phyloP scores from a whole-genome alignment of 2,888 invertebrate species.

The Odontothrips loti region DNA sequence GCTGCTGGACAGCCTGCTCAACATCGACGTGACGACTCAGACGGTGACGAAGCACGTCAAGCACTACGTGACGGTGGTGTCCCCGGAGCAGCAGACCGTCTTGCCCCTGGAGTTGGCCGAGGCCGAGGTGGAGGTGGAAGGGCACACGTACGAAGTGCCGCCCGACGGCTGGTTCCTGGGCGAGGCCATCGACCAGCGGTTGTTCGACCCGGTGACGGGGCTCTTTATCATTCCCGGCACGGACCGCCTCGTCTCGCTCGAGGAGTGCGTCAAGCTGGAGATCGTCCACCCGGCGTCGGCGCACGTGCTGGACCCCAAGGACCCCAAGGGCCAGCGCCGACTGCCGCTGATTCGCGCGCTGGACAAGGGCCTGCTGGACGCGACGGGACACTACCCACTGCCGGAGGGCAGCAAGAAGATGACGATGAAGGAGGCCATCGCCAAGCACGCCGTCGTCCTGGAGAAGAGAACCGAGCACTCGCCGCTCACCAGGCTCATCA shows the following conservation, averaged over 20 bases:
- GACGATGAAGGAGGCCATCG: slow-evolving; percentile 71
- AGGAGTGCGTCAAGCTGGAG: slow-evolving; percentile 80
- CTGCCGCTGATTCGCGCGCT: slow-evolving; percentile 66
- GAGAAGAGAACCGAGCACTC: slow-evolving; percentile 50
- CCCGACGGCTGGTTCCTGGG: slow-evolving; percentile 76
- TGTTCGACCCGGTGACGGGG: slow-evolving; percentile 79
- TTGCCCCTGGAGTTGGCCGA: slow-evolving; percentile 49
- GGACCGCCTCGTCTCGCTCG: slow-evolving; percentile 75
- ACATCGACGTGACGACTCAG: slow-evolving; percentile 82
- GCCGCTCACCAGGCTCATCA: slow-evolving; percentile 39
- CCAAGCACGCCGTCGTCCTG: slow-evolving; percentile 59
- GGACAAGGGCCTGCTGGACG: slow-evolving; percentile 72
- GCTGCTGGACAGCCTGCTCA: slow-evolving; percentile 75
- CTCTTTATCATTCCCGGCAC: slow-evolving; percentile 82
- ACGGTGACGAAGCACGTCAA: slow-evolving; percentile 81
- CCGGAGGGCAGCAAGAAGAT: slow-evolving; percentile 54
- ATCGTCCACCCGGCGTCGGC: slow-evolving; percentile 83
- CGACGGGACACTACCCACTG: slow-evolving; percentile 59
- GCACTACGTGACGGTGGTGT: slow-evolving; percentile 72
- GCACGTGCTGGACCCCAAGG: slow-evolving; percentile 71
- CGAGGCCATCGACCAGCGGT: slow-evolving; percentile 75
- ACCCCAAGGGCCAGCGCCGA: slow-evolving; percentile 61
- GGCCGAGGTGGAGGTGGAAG: slow-evolving; percentile 49
- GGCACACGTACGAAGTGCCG: slow-evolving; percentile 73
- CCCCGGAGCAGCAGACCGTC: slow-evolving; percentile 53